A percentile compares a stretch with the other conserved stretches of the same genome.
Evolutionary conservation across 2,888 invertebrate genomes (phyloP).

Genomic region (Pristionchus fissidentatus): DNA sequence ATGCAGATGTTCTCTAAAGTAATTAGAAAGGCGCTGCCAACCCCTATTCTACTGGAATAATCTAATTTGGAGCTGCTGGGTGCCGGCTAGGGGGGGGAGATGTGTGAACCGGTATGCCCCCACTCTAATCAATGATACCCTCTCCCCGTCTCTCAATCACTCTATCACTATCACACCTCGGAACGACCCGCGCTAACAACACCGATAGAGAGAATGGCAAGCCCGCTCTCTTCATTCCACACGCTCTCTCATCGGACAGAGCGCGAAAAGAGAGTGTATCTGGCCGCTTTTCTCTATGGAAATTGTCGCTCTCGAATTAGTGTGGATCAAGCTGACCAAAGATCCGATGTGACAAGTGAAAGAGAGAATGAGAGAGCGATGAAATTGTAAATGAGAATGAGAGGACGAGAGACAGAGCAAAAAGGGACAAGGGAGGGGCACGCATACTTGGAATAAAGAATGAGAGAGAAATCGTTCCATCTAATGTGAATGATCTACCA

Average conservation of each 20-base stretch:
- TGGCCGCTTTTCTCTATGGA: not conserved
- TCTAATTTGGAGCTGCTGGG: too few species aligned
- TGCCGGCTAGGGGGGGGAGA: too few species aligned
- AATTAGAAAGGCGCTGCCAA: too few species aligned
- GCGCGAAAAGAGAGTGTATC: not conserved
- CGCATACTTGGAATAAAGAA: too few species aligned
- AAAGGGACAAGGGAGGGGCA: slow-evolving; percentile 24
- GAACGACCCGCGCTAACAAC: not conserved
- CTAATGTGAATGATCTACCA: slow-evolving; percentile 8
- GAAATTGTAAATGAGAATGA: slow-evolving; percentile 13
- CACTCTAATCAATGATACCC: not conserved
- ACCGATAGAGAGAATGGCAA: too few species aligned
- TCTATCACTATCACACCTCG: slow-evolving; percentile 2
- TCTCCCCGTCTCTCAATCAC: not conserved
- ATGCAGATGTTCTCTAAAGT: too few species aligned
- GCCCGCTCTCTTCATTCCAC: too few species aligned
- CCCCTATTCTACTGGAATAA: too few species aligned
- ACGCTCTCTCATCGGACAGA: not conserved
- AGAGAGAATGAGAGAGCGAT: not conserved
- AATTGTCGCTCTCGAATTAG: not conserved
- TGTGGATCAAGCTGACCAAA: slow-evolving; percentile 4
- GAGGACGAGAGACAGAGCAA: not conserved
- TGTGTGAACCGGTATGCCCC: too few species aligned
- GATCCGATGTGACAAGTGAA: slow-evolving; percentile 40
- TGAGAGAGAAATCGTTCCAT: not conserved